Percentiles rank a stretch among this genome's conserved stretches.
phyloP scores from a whole-genome alignment of 2,888 invertebrate species.

The Ariolimax columbianus region DNA sequence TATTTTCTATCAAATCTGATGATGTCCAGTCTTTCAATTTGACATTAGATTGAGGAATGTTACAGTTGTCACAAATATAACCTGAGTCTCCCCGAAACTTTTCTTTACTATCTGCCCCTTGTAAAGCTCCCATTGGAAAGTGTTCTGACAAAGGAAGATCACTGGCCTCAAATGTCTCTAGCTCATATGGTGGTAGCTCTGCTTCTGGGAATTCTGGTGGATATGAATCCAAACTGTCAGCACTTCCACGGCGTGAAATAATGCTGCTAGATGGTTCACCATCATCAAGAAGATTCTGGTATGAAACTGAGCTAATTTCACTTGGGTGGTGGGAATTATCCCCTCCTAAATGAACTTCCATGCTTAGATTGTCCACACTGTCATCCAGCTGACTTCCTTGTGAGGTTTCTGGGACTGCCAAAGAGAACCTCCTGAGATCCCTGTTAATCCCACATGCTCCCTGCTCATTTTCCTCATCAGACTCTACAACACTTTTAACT shows the following conservation, averaged over 20 bases:
- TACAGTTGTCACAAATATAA: slow-evolving; percentile 16
- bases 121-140: slow-evolving; percentile 50
- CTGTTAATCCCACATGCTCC: slow-evolving; percentile 54
- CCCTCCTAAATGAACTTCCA: slow-evolving; percentile 77
- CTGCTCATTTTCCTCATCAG: slow-evolving; percentile 47
- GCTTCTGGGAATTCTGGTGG: slow-evolving; percentile 66
- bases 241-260: slow-evolving; percentile 70
- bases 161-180: slow-evolving; percentile 59
- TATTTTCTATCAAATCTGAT: not conserved
- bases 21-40: slow-evolving; percentile 35
- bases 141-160: slow-evolving; percentile 58
- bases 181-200: slow-evolving; percentile 63
- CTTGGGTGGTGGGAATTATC: slow-evolving; percentile 75
- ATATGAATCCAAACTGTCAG: slow-evolving; percentile 72
- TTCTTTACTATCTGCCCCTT: slow-evolving; percentile 1
- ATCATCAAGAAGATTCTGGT: slow-evolving; percentile 74
- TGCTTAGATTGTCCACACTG: slow-evolving; percentile 73
- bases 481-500: slow-evolving; percentile 27
- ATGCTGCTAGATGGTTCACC: slow-evolving; percentile 60
- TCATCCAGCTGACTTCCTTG: slow-evolving; percentile 60
- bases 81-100: not conserved
- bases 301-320: slow-evolving; percentile 77
- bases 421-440: slow-evolving; percentile 49
- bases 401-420: slow-evolving; percentile 53
- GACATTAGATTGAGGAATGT: slow-evolving; percentile 29